Evolutionary conservation across 2,888 invertebrate genomes (phyloP).

Genomic region (Mellilla xanthometata): DNA sequence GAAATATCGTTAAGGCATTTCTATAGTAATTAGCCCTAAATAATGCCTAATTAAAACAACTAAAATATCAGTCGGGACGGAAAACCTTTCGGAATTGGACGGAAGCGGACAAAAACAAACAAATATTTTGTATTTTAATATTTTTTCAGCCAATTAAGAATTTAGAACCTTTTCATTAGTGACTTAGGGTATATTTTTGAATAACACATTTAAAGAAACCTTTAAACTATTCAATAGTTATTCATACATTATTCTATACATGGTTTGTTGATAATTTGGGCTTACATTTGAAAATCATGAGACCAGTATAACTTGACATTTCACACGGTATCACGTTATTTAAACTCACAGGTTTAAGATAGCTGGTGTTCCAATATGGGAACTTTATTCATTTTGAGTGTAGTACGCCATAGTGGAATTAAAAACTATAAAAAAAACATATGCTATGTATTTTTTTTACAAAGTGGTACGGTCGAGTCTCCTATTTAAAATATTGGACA

Average conservation of each 20-base stretch:
- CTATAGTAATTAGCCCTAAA: slow-evolving; percentile 22
- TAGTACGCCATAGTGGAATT: slow-evolving; percentile 2
- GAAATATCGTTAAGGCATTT: slow-evolving; percentile 18
- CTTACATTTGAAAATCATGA: slow-evolving; percentile 46
- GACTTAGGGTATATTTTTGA: too few species aligned
- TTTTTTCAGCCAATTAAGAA: not conserved
- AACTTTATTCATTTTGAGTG: not conserved
- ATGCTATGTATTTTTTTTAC: too few species aligned
- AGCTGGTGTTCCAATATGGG: slow-evolving; percentile 2
- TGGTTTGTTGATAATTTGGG: slow-evolving; percentile 44
- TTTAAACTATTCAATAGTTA: too few species aligned
- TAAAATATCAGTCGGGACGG: slow-evolving; percentile 19
- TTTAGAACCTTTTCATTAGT: too few species aligned
- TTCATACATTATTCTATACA: slow-evolving; percentile 11
- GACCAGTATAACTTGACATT: slow-evolving; percentile 33
- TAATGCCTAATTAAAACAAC: slow-evolving; percentile 22
- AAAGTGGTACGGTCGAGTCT: too few species aligned
- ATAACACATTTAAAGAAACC: too few species aligned
- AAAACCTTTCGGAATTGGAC: slow-evolving; percentile 27
- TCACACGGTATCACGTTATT: slow-evolving; percentile 3
- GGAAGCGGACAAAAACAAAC: slow-evolving; percentile 18
- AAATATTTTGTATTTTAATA: slow-evolving; percentile 14
- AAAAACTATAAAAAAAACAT: slow-evolving; percentile 15
- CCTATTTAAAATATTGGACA: too few species aligned
- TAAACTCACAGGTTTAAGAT: not conserved